Conservation (phyloP, 2,113 vertebrate genomes). For the Zapornia atra region DNA sequence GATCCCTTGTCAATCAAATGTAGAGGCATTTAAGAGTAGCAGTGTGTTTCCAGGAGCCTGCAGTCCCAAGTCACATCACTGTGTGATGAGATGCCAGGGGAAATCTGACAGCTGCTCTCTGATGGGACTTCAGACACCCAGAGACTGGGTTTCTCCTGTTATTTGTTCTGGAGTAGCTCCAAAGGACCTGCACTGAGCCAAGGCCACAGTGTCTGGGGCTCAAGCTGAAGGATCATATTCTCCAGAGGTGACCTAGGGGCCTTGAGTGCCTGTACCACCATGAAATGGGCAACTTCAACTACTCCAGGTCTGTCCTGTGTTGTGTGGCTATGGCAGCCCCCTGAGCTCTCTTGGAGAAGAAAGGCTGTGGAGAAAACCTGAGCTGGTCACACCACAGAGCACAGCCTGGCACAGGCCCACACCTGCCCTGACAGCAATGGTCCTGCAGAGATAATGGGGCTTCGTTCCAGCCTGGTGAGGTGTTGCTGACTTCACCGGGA, state of each 20-base stretch:
- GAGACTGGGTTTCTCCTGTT: not conserved
- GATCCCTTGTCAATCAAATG: not conserved
- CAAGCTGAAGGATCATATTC: not conserved
- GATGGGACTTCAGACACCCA: not conserved
- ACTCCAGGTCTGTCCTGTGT: not conserved
- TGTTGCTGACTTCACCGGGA: not conserved
- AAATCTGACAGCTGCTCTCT: not conserved
- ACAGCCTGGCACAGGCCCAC: not conserved
- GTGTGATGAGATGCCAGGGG: not conserved
- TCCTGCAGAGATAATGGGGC: not conserved
- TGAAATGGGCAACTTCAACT: not conserved
- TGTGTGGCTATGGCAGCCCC: not conserved
- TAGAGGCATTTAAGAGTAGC: not conserved
- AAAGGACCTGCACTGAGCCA: not conserved
- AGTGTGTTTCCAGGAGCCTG: not conserved
- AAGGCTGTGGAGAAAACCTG: not conserved
- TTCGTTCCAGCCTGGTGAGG: not conserved
- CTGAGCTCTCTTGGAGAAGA: not conserved
- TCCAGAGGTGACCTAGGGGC: not conserved
- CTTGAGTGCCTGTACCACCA: not conserved
- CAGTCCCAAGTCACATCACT: not conserved
- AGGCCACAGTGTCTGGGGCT: accelerated
- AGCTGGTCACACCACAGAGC: not conserved
- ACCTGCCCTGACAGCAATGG: not conserved
- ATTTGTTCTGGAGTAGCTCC: not conserved